These are phyloP conservation scores for Xenotilapia caudafasciata DNA, from an alignment of 2,113 vertebrate species.

Conservation along the genomic window DNA sequence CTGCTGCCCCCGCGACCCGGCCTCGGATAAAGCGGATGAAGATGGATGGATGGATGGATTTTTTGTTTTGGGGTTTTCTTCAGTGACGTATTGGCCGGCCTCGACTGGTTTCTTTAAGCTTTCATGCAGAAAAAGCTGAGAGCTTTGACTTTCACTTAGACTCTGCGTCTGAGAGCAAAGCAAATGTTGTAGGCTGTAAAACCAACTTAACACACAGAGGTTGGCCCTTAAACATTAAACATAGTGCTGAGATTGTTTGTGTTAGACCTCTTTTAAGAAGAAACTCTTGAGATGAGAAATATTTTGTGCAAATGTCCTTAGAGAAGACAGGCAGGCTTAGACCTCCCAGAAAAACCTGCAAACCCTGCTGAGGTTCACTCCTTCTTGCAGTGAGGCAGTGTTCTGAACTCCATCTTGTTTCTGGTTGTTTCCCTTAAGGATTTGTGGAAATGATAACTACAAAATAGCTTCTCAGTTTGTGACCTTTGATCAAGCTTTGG, in stretches of 20 bases:
- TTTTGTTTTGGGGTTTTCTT: not conserved
- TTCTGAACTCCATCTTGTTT: not conserved
- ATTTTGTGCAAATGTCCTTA: not conserved
- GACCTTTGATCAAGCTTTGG: not conserved
- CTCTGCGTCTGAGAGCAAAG: not conserved
- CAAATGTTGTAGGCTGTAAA: not conserved
- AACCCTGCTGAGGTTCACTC: not conserved
- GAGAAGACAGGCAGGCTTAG: not conserved
- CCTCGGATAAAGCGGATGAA: no score
- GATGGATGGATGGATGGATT: no score
- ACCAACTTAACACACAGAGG: not conserved
- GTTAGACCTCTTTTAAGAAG: not conserved
- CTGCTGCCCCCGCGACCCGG: no score
- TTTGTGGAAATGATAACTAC: not conserved
- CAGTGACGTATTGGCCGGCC: no score
- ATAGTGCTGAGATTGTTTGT: not conserved
- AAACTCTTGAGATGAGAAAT: not conserved
- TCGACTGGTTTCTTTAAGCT: not conserved
- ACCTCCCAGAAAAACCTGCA: not conserved
- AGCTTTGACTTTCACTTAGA: fast-evolving
- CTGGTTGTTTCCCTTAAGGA: not conserved
- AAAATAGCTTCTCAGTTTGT: not conserved
- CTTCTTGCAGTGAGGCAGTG: not conserved
- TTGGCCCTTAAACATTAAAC: not conserved
- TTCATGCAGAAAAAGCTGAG: not conserved